Percentiles rank a stretch among this genome's conserved stretches.
phyloP scores from a whole-genome alignment of 2,797 vertebrate species.

The Pseudochromis fuscus region DNA sequence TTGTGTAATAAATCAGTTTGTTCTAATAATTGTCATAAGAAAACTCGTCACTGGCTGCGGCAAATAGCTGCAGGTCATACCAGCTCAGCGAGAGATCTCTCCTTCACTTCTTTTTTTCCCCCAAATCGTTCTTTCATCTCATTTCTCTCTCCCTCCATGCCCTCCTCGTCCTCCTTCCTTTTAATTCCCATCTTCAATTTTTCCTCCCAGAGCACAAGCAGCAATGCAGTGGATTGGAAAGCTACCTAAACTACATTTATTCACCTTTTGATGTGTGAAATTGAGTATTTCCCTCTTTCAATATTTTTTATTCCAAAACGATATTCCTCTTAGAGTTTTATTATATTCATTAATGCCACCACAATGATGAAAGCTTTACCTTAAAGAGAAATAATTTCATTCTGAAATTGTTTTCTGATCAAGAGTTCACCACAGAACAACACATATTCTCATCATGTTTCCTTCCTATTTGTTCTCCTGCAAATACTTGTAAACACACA shows the following conservation, averaged over 20 bases:
- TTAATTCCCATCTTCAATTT: conserved; percentile 60
- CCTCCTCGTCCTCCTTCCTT: conserved; percentile 33
- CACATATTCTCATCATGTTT: conserved; percentile 7
- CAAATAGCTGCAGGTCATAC: conserved; percentile 55
- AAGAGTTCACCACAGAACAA: too few relatives aligned
- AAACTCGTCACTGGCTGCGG: conserved; percentile 53
- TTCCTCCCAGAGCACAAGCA: conserved; percentile 40
- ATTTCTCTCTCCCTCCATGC: conserved; percentile 18
- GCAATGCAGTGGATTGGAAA: conserved; percentile 62
- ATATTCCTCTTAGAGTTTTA: conserved; percentile 26
- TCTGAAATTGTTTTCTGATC: not conserved
- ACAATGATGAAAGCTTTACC: too few relatives aligned
- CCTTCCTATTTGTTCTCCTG: not conserved
- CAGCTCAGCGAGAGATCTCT: conserved; percentile 35
- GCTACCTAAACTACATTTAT: conserved; percentile 65
- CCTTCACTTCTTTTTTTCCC: conserved; percentile 19
- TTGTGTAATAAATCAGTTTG: conserved; percentile 59
- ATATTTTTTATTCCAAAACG: not conserved
- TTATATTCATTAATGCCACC: conserved; percentile 12
- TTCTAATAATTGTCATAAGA: conserved; percentile 56
- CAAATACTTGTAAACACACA: not conserved
- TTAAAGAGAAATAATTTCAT: not conserved
- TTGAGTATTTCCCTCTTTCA: conserved; percentile 61
- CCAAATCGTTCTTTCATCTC: conserved; percentile 43
- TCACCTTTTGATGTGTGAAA: conserved; percentile 78